Evolutionary conservation across 1,140 invertebrate genomes (phyloP).

Genomic region (Calephelis virginiensis): DNA sequence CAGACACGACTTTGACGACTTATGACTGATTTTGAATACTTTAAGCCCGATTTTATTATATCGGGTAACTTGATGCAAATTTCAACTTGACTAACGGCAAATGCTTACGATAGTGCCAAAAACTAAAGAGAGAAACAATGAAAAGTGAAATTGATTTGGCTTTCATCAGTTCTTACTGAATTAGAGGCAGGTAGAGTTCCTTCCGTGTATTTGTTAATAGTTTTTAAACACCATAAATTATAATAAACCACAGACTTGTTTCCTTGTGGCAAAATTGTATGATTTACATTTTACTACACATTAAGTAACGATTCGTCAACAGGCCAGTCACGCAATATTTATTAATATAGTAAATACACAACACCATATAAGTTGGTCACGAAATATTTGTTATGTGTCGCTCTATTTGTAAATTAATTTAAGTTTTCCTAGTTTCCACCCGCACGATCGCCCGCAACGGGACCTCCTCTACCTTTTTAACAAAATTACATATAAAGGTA

Average conservation of each 20-base stretch:
- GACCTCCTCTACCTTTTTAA: too few species aligned
- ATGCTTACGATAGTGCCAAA: too few species aligned
- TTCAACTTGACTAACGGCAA: too few species aligned
- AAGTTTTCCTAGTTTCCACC: not conserved
- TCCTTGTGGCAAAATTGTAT: constrained; percentile 1
- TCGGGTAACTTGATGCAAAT: too few species aligned
- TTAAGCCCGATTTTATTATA: too few species aligned
- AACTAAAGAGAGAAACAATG: too few species aligned
- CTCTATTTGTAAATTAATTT: not conserved
- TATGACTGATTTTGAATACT: too few species aligned
- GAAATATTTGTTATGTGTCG: not conserved
- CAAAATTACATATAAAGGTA: too few species aligned
- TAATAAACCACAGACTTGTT: constrained; percentile 1
- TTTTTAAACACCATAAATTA: constrained; percentile 6
- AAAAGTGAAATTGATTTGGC: too few species aligned
- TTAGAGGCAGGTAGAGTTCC: constrained; percentile 29
- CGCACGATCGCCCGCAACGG: not conserved
- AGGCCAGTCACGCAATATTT: constrained; percentile 24
- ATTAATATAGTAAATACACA: constrained; percentile 17
- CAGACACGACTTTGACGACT: too few species aligned
- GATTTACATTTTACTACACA: constrained; percentile 11
- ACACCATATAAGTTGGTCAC: not conserved
- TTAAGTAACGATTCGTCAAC: constrained; percentile 16
- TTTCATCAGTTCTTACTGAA: not conserved
- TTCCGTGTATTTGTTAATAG: constrained; percentile 20